A percentile compares a stretch with the other conserved stretches of the same genome.
These are phyloP conservation scores for Geothlypis trichas DNA, from an alignment of 2,113 vertebrate species.

Conservation along the genomic window DNA sequence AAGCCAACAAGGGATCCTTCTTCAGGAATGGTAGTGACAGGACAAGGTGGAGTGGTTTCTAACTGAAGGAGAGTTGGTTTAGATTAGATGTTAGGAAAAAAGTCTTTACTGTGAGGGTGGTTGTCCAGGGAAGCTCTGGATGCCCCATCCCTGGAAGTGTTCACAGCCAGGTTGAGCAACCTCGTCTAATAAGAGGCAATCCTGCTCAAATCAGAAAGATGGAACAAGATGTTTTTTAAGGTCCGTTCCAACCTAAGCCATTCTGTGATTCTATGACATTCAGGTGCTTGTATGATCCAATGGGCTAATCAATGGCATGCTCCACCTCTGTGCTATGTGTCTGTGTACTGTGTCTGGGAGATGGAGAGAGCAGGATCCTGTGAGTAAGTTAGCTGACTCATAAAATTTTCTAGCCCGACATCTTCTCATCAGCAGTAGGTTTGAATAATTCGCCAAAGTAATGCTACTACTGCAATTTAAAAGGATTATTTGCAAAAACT, in stretches of 20 bases:
- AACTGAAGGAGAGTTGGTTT: background rate
- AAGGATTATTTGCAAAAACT: background rate
- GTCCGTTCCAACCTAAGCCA: background rate
- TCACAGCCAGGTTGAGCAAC: background rate
- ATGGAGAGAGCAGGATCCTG: background rate
- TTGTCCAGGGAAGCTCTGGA: background rate
- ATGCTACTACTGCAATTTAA: constrained; percentile 2
- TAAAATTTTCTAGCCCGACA: background rate
- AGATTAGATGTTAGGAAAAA: background rate
- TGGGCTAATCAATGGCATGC: background rate
- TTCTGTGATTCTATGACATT: background rate
- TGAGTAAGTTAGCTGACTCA: background rate
- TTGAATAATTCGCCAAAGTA: background rate
- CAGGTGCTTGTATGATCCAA: background rate
- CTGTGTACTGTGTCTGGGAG: background rate
- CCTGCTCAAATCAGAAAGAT: background rate
- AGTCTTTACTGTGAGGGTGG: background rate
- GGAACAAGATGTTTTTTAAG: background rate
- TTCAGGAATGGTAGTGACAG: background rate
- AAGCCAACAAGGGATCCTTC: background rate
- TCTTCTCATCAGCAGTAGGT: background rate
- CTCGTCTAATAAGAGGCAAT: background rate
- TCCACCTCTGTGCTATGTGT: background rate
- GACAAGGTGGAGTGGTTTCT: background rate
- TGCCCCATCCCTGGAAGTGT: background rate